Evolutionary conservation across 2,888 invertebrate species (phyloP), one percentile per base, ranked within the genome.

Genomic region (Argyresthia goedartella): DNA sequence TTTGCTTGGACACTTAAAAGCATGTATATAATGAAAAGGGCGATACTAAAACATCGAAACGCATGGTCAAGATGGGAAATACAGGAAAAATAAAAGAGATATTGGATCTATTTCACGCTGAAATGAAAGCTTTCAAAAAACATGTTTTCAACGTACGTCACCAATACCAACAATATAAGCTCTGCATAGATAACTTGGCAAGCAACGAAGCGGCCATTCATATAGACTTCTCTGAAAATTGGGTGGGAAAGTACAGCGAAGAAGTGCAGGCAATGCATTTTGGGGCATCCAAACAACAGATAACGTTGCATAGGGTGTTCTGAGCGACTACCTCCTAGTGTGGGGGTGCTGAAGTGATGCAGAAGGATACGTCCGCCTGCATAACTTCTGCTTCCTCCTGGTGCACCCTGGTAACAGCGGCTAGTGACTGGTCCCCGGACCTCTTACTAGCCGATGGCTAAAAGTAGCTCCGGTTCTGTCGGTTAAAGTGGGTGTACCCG

Each of bases 171-270:
- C 11, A 39, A 14, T 49, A 39, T 15, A 36, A 33, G 14, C 9
- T 11, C n/a, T 39, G 9, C 10, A 39, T 11, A 39, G 39, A 39
- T 39, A 39, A n/a, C 39, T n/a, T 33, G 11, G 49, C 9, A 10
- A 6, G 15, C 15, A 11, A 45, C 10, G 13, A 43, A 45, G 35
- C 36, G 4, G 15, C 36, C 8, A 11, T 51, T 8, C 45, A 45
- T 36, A 36, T 44, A 13, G 44, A 51, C 25, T 51, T 51, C 41
- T 45, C 45, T 13, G 45, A 51, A 51, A 51, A 51, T 39, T 51
- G 35, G 13, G 4, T 16, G n/a, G 34, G 51, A 14, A 51, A 51
- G 35, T 14, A 15, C 2, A 13, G 11, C 11, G 16, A 9, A 13
- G 51, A 51, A 36, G 25, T 51, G 6, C 51, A 51, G 16, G 34